These are phyloP conservation scores for Laterallus jamaicensis DNA, from an alignment of 2,113 vertebrate species.

Conservation along the genomic window DNA sequence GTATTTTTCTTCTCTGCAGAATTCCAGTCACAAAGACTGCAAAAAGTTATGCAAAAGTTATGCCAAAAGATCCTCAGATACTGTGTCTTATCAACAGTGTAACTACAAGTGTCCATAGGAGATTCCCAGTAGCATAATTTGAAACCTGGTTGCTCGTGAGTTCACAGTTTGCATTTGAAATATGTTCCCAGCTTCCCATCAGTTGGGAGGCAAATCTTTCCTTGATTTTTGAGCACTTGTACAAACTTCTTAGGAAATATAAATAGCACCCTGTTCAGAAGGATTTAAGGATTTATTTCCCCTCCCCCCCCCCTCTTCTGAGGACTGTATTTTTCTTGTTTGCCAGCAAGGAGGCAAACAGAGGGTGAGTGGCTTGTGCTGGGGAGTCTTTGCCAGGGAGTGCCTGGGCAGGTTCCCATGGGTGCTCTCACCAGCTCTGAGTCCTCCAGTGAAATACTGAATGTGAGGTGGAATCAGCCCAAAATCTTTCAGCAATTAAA, in stretches of 20 bases:
- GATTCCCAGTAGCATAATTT: background rate
- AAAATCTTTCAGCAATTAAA: background rate
- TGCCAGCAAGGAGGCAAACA: background rate
- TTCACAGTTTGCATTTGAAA: background rate
- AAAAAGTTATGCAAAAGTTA: background rate
- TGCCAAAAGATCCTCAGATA: background rate
- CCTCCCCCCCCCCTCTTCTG: background rate
- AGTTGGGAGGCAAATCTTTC: background rate
- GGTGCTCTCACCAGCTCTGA: background rate
- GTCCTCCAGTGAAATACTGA: background rate
- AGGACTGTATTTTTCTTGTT: background rate
- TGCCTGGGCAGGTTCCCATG: background rate
- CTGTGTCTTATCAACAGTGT: background rate
- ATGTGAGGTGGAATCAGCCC: background rate
- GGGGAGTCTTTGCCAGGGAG: background rate
- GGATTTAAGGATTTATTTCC: background rate
- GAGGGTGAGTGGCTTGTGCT: background rate
- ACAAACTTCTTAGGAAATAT: background rate
- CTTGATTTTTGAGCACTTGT: background rate
- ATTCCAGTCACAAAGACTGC: background rate
- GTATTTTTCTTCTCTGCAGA: background rate
- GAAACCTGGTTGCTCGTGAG: background rate
- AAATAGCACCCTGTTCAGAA: background rate
- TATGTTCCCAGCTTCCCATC: background rate
- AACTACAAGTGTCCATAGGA: background rate